These are phyloP conservation scores for Pardosa pseudoannulata DNA, from an alignment of 2,888 invertebrate species.

Conservation along the genomic window DNA sequence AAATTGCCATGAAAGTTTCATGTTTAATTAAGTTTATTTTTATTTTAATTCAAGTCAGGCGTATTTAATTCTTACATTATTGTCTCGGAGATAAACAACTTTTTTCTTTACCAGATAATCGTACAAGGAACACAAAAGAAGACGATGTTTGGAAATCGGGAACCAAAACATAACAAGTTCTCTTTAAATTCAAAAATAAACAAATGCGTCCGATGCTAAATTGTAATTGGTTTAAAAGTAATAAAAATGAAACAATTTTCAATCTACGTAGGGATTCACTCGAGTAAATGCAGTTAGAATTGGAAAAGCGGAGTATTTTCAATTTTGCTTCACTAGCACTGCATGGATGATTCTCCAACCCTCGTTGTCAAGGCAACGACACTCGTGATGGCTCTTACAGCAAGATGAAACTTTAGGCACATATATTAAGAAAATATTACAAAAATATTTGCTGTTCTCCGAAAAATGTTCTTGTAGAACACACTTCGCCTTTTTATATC, in stretches of 20 bases:
- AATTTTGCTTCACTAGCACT: conserved; percentile 49
- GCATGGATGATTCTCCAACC: conserved; percentile 36
- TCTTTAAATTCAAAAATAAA: conserved; percentile 15
- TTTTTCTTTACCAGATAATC: too few relatives aligned
- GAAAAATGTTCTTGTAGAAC: conserved; percentile 15
- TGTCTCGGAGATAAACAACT: too few relatives aligned
- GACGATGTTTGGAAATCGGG: background rate
- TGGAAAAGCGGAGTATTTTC: conserved; percentile 40
- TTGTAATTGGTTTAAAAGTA: conserved; percentile 29
- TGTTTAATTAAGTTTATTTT: conserved; percentile 39
- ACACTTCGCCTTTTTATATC: conserved; percentile 45
- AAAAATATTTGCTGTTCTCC: conserved; percentile 63
- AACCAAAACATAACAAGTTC: background rate
- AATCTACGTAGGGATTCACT: conserved; percentile 42
- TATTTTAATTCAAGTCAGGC: conserved; percentile 29
- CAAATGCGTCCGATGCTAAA: conserved; percentile 60
- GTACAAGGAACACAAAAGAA: too few relatives aligned
- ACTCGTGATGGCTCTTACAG: conserved; percentile 53
- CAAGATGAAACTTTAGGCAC: conserved; percentile 63
- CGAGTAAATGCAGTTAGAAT: conserved; percentile 48
- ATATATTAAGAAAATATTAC: conserved; percentile 68
- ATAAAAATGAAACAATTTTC: conserved; percentile 41
- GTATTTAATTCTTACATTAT: conserved; percentile 4
- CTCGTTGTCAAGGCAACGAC: conserved; percentile 44
- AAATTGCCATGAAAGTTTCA: too few relatives aligned